Evolutionary conservation across 2,113 vertebrate genomes (phyloP), one percentile per base, ranked within the genome.

Genomic region (Merops nubicus): DNA sequence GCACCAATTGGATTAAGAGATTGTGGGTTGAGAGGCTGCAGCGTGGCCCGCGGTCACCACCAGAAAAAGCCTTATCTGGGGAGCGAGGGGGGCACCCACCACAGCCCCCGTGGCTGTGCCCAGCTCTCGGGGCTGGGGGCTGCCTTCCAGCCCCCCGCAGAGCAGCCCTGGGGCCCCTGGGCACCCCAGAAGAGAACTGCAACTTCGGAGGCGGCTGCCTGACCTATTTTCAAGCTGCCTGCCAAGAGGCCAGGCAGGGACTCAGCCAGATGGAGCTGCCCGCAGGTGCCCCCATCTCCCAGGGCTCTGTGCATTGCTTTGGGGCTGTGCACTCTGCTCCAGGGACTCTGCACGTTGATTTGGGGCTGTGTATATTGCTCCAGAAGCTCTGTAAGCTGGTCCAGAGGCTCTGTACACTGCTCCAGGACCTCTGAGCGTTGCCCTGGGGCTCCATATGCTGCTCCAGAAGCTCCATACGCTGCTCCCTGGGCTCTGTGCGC

Each of bases 1-100:
- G 85, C 65, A 92, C 67, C 95, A 85, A 83, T 77, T 93, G 93
- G 92, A 96, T 95, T 92, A 94, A 92, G 85, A 70, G 93, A 88
- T 92, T 97, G 85, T 86, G 93, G 87, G 78, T 64, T 70, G 80
- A 79, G 88, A 95, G 77, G 81, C 67, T 91, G 93, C 87, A 85
- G 69, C 14, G 18, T 43, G 63, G 63, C 63, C 57, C 29, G 42
- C 20, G 20, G 29, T 65, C 63, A 79, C 51, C 89, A 75, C 72
- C 81, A 88, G 53, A 80, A 85, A 89, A 92, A 96, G 89, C 92
- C 94, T 93, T 89, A 96, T 26, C 75, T 8, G 2, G 47, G 57
- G 62, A 82, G 70, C 67, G 51, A 70, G 34, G 25, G 25, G 74
- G 29, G 28, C 79, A 91, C 63, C 29, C 4, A 38, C 53, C 20